Conservation (phyloP, 2,888 invertebrate species). For the Desoria tigrina region DNA sequence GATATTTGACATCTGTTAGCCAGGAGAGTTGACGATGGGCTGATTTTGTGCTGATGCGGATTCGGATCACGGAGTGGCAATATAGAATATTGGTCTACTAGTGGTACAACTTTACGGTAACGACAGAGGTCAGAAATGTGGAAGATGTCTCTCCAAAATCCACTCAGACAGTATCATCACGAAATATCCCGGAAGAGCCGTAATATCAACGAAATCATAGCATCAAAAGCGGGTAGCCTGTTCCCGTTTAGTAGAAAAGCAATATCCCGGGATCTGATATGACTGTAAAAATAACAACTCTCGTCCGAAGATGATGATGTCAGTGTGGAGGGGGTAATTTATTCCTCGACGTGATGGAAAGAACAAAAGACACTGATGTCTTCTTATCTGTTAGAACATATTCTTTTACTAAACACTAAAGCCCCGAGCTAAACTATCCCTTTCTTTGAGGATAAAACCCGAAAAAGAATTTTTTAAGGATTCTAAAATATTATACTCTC, state of each 20-base stretch:
- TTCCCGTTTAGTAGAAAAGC: conserved; percentile 5
- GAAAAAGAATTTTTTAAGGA: no score
- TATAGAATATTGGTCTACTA: conserved; percentile 33
- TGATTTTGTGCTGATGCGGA: conserved; percentile 46
- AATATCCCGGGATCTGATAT: conserved; percentile 2
- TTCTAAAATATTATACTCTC: no score
- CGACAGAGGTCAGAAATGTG: conserved; percentile 18
- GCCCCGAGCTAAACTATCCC: conserved; percentile 30
- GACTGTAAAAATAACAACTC: conserved; percentile 15
- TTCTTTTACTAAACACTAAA: conserved; percentile 46
- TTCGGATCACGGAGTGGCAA: conserved; percentile 53
- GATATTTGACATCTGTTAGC: conserved; percentile 25
- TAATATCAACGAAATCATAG: conserved; percentile 1
- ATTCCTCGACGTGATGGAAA: conserved; percentile 44
- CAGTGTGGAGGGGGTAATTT: conserved; percentile 47
- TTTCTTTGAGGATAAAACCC: conserved; percentile 1
- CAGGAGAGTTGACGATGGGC: conserved; percentile 45
- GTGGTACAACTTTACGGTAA: background rate
- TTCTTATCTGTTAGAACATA: conserved; percentile 46
- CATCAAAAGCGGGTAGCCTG: background rate
- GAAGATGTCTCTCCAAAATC: conserved; percentile 7
- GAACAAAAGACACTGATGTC: conserved; percentile 43
- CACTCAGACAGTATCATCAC: background rate
- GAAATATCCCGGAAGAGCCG: background rate
- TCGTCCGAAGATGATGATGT: conserved; percentile 45